Evolutionary conservation across 2,113 vertebrate species (phyloP).

Genomic region (Potamarius usumacintae): DNA sequence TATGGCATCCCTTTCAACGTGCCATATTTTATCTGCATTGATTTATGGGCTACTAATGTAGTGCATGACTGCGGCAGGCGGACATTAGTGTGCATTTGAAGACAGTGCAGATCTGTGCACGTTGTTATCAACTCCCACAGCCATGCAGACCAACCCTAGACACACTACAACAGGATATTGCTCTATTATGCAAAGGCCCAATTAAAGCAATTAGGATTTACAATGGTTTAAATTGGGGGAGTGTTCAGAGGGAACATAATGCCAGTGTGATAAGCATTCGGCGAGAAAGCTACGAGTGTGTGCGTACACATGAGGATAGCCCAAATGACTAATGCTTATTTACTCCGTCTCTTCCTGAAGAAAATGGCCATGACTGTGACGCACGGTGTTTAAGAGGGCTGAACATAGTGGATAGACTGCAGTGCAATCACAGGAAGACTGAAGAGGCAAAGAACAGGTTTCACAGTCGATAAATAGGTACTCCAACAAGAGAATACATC

Average conservation of each 20-base stretch:
- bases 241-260: conserved; percentile 63
- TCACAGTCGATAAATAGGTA: background rate
- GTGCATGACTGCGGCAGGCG: conserved; percentile 56
- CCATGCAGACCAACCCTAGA: conserved; percentile 25
- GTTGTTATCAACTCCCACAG: conserved; percentile 7
- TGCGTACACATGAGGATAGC: background rate
- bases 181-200: conserved; percentile 67
- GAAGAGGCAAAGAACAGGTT: background rate
- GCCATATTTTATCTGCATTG: conserved; percentile 68
- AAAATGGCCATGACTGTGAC: conserved; percentile 16
- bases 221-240: conserved; percentile 65
- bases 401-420: background rate
- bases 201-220: conserved; percentile 65
- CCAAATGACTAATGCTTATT: conserved; percentile 41
- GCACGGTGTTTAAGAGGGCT: background rate
- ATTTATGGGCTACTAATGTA: conserved; percentile 68
- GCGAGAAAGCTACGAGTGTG: conserved; percentile 12
- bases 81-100: conserved; percentile 40
- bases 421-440: background rate
- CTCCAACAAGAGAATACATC: background rate
- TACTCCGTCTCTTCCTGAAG: conserved; percentile 21
- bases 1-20: conserved; percentile 48
- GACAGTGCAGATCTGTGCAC: conserved; percentile 19
- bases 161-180: conserved; percentile 51
- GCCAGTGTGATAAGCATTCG: conserved; percentile 42